Base-by-base conservation (phyloP, 1,140 invertebrate species). In the Drosophila jambulina region DNA sequence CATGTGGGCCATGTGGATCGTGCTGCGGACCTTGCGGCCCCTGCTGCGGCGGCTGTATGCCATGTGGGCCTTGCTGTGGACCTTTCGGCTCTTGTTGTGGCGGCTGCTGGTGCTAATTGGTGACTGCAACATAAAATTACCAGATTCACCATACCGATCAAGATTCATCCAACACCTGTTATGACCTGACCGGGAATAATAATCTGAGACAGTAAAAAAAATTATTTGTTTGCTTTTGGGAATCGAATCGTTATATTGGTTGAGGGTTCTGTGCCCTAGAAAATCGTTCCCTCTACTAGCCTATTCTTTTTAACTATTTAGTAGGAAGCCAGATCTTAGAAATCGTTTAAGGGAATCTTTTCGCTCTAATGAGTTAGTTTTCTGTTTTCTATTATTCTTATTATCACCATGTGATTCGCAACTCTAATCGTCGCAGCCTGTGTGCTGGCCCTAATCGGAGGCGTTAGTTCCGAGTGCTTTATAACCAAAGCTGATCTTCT, bases 1-100 rank as follows among this genome's bases (percentile, higher is more conserved):
- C 54, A 2, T 57, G 65, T 9, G 51, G 43, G 7, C 69, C 65
- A 4, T 78, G 59, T 15, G 40, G 48, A 6, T 15, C 48, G 1
- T 49, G 48, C 25, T 49, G 75, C 15, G 48, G 27, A 15, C 48
- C 48, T 6, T 51, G 27, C 21, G 48, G 48, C 6, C 3, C 27
- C 1, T 51, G 45, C 42, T 43, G 46, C 21, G 23, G 45, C 12
- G 43, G 43, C 10, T 43, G 40, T 19, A 10, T 19, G 40, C 40
- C 40, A 19, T 43, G n/a, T 43, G 40, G 40, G 21, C 46, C 78
- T 13, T 43, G 42, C 19, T 43, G 45, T 15, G 46, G 46, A 49
- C 46, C 46, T 0, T 49, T 15, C 9, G 45, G 45, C 21, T 9
- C 46, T n/a, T 49, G 46, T 23, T 23, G 43, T 6, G 43, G 43